Evolutionary conservation across 2,888 invertebrate genomes (phyloP).

Genomic region (Sinotaia quadrata): DNA sequence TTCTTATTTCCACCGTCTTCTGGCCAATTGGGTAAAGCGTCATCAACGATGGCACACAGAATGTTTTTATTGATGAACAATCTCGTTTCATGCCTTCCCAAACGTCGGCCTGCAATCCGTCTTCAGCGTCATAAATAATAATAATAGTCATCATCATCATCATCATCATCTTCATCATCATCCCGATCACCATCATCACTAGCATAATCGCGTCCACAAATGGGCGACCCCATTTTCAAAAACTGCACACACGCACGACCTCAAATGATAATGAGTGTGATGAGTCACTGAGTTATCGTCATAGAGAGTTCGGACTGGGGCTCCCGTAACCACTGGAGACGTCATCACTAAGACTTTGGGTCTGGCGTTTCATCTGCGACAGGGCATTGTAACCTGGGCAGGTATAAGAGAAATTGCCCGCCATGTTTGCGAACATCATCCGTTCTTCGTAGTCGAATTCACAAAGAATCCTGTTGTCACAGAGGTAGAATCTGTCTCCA

Average conservation of each 20-base stretch:
- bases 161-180: slow-evolving; percentile 15
- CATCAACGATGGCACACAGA: no score
- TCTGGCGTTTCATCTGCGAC: slow-evolving; percentile 80
- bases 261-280: no score
- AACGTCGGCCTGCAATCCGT: background rate
- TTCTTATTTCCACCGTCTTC: no score
- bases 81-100: no score
- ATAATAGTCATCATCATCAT: no score
- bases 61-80: no score
- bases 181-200: slow-evolving; percentile 2
- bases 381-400: slow-evolving; percentile 83
- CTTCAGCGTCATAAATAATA: background rate
- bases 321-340: slow-evolving; percentile 86
- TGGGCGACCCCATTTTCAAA: background rate
- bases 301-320: slow-evolving; percentile 74
- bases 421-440: slow-evolving; percentile 89
- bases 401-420: slow-evolving; percentile 34
- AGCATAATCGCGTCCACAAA: background rate
- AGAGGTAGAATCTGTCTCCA: slow-evolving; percentile 92
- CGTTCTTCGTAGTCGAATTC: slow-evolving; percentile 95
- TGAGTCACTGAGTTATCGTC: no score
- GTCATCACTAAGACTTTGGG: slow-evolving; percentile 77
- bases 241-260: no score
- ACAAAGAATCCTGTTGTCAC: slow-evolving; percentile 94
- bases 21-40: no score